Conservation (phyloP, 2,888 invertebrate species). For the Tipula lateralis region DNA sequence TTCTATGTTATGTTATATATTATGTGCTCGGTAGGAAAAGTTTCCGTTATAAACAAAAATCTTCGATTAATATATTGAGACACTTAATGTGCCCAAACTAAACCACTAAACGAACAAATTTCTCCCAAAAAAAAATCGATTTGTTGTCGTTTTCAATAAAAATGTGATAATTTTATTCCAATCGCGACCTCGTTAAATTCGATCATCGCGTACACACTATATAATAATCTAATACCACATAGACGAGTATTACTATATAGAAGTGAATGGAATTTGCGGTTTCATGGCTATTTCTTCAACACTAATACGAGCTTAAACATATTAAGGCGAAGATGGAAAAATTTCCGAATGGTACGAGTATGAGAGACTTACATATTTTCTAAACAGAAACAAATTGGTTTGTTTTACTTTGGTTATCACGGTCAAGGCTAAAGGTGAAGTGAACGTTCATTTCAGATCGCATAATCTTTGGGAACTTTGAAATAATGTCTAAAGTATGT, state of each 20-base stretch:
- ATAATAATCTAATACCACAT: not conserved
- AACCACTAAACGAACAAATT: not conserved
- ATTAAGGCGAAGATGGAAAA: not conserved
- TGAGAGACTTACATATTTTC: not conserved
- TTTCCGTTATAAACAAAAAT: not conserved
- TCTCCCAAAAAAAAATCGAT: not conserved
- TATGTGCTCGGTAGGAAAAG: not conserved
- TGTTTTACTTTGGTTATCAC: not conserved
- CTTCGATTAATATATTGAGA: not conserved
- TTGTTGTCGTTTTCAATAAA: constrained; percentile 11
- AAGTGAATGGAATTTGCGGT: constrained; percentile 4
- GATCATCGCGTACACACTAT: not conserved
- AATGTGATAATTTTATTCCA: constrained; percentile 24
- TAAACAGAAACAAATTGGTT: not conserved
- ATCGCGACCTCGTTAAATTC: constrained; percentile 5
- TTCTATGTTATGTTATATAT: not conserved
- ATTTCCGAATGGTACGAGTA: not conserved
- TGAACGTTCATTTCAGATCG: not conserved
- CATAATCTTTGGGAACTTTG: not conserved
- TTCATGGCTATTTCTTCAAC: not conserved
- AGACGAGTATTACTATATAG: not conserved
- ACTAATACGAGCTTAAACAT: not conserved
- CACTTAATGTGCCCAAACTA: not conserved
- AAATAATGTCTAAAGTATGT: not conserved
- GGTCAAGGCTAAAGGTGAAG: constrained; percentile 11